phyloP scores from a whole-genome alignment of 2,888 invertebrate species.

The Dexiosoma caninum region DNA sequence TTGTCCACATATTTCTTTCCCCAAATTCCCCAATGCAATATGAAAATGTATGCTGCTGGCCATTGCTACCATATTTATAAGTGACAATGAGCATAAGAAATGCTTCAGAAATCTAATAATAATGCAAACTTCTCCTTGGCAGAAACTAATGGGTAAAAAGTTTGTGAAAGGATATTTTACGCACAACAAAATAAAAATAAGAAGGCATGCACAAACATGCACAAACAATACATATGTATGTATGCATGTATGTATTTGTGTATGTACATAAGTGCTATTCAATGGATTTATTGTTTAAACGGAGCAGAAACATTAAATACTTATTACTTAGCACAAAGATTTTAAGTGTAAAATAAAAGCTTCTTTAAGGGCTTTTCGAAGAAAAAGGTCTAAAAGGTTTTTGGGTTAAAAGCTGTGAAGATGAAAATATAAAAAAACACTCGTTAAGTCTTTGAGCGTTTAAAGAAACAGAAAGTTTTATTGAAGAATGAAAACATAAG shows the following conservation, averaged over 20 bases:
- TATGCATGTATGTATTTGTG: too few relatives aligned
- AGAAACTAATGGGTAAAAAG: not conserved
- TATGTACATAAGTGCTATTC: conserved; percentile 12
- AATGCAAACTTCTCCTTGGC: not conserved
- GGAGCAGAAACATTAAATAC: conserved; percentile 48
- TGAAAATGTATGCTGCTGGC: not conserved
- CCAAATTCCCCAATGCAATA: conserved; percentile 20
- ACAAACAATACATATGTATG: not conserved
- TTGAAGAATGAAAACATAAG: not conserved
- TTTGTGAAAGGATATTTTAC: not conserved
- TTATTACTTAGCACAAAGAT: conserved; percentile 34
- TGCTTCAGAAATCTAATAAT: not conserved
- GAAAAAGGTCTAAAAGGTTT: conserved; percentile 43
- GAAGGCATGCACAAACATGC: not conserved
- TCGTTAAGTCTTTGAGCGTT: conserved; percentile 44
- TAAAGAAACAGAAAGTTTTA: conserved; percentile 26
- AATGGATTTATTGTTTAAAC: conserved; percentile 50
- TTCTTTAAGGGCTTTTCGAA: conserved; percentile 51
- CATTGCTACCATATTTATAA: conserved; percentile 5
- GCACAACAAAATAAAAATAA: too few relatives aligned
- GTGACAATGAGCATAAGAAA: conserved; percentile 12
- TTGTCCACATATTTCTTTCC: not conserved
- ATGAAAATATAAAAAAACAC: conserved; percentile 19
- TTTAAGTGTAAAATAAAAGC: conserved; percentile 50
- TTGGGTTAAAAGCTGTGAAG: conserved; percentile 21